A percentile compares a stretch with the other conserved stretches of the same genome.
Evolutionary conservation across 2,113 vertebrate species (phyloP).

Genomic region (Mola mola): DNA sequence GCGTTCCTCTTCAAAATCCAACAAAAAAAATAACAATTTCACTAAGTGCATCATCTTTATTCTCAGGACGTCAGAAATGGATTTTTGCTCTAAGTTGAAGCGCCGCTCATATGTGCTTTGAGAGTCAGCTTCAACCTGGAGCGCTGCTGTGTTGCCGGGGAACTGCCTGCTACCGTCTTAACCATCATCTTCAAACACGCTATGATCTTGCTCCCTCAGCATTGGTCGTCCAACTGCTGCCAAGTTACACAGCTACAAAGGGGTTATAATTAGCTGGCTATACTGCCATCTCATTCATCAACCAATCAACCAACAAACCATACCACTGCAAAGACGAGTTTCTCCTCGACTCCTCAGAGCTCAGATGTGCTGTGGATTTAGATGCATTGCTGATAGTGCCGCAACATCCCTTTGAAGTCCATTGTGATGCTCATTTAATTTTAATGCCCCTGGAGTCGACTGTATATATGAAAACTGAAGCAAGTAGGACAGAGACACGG

Average conservation of each 20-base stretch:
- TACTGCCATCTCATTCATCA: slow-evolving; percentile 50
- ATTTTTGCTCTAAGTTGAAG: slow-evolving; percentile 41
- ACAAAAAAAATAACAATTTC: too few species aligned
- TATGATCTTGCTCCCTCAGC: slow-evolving; percentile 58
- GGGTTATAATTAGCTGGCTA: slow-evolving; percentile 68
- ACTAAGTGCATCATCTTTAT: slow-evolving; percentile 21
- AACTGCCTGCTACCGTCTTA: slow-evolving; percentile 36
- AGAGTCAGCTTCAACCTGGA: slow-evolving; percentile 42
- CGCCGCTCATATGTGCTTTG: slow-evolving; percentile 57
- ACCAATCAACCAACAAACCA: slow-evolving; percentile 33
- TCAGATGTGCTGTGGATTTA: slow-evolving; percentile 43
- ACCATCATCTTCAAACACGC: slow-evolving; percentile 63
- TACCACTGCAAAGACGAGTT: slow-evolving; percentile 13
- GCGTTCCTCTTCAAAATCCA: too few species aligned
- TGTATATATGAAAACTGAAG: slow-evolving; percentile 28
- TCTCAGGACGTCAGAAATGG: slow-evolving; percentile 27
- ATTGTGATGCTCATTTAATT: slow-evolving; percentile 64
- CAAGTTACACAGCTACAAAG: slow-evolving; percentile 64
- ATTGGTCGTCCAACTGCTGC: slow-evolving; percentile 53
- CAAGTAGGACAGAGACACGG: slow-evolving; percentile 21
- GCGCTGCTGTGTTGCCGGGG: slow-evolving; percentile 14
- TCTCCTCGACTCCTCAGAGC: slow-evolving; percentile 19
- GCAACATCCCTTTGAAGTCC: slow-evolving; percentile 55
- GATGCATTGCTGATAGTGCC: slow-evolving; percentile 52
- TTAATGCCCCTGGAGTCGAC: slow-evolving; percentile 56